Percentiles rank a stretch among this genome's conserved stretches.
These are phyloP conservation scores for Leptopilina myrica DNA, from an alignment of 2,888 invertebrate species.

Conservation along the genomic window DNA sequence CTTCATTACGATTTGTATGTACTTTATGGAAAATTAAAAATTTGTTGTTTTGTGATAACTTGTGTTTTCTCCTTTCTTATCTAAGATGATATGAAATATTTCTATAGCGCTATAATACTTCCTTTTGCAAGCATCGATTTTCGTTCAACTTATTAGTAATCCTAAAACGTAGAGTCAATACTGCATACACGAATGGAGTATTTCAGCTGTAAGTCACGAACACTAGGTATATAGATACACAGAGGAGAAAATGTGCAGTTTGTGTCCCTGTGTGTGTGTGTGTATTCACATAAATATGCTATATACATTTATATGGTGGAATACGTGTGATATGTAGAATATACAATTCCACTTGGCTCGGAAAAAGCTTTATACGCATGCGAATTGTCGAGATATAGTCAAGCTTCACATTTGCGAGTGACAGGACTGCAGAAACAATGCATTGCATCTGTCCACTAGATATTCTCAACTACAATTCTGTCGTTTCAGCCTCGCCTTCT, in stretches of 20 bases:
- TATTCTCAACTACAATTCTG: slow-evolving; percentile 22
- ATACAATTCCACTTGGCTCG: slow-evolving; percentile 26
- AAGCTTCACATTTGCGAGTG: slow-evolving; percentile 35
- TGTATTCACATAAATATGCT: slow-evolving; percentile 9
- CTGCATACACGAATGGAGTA: slow-evolving; percentile 10
- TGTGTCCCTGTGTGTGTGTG: neutral
- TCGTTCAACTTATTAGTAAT: slow-evolving; percentile 21
- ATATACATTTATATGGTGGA: slow-evolving; percentile 13
- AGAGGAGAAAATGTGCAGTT: neutral
- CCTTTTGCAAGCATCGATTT: slow-evolving; percentile 2
- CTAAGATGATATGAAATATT: slow-evolving; percentile 1
- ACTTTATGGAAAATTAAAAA: too few relatives aligned
- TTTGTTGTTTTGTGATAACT: too few relatives aligned
- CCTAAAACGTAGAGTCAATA: slow-evolving; percentile 15
- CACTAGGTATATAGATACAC: neutral
- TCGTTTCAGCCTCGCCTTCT: neutral
- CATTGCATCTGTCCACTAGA: slow-evolving; percentile 35
- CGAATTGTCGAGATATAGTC: slow-evolving; percentile 25
- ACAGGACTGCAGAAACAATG: slow-evolving; percentile 32
- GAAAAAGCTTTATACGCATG: slow-evolving; percentile 34
- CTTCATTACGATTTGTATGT: too few relatives aligned
- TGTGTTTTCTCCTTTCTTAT: neutral
- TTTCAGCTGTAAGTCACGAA: slow-evolving; percentile 15
- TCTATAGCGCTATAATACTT: neutral
- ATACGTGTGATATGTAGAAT: slow-evolving; percentile 31